Evolutionary conservation across 1,140 invertebrate species (phyloP).

Genomic region (Coenobita brevimanus): DNA sequence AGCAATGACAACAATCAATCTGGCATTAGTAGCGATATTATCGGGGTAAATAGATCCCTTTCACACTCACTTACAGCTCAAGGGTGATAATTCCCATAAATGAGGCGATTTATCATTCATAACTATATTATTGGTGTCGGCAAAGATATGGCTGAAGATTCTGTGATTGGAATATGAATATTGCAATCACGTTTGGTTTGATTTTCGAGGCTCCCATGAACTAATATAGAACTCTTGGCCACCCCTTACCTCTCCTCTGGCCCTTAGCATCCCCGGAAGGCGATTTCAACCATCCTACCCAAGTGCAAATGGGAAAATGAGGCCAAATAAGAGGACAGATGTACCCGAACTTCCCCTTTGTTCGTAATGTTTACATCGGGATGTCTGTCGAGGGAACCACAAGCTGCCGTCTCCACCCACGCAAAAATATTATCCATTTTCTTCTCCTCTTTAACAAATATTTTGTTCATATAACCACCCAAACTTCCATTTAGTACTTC

Average conservation of each 20-base stretch:
- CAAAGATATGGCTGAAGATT: conserved; percentile 27
- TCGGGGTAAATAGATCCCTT: no score
- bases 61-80: no score
- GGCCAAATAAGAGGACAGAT: conserved; percentile 47
- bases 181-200: background rate
- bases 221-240: background rate
- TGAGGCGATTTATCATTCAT: no score
- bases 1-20: no score
- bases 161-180: conserved; percentile 28
- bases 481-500: no score
- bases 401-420: background rate
- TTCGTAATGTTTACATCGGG: conserved; percentile 51
- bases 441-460: background rate
- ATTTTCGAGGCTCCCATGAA: background rate
- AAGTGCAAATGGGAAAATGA: conserved; percentile 5
- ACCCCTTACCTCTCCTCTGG: conserved; percentile 43
- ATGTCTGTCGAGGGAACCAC: conserved; percentile 18
- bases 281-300: conserved; percentile 8
- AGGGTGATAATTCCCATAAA: no score
- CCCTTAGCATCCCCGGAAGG: conserved; percentile 42
- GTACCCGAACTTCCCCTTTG: conserved; percentile 26
- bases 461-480: no score
- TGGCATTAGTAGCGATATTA: no score
- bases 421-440: background rate
- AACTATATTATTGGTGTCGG: background rate